Base-by-base conservation (phyloP, 2,888 invertebrate genomes). In the Polymixis lichenea region DNA sequence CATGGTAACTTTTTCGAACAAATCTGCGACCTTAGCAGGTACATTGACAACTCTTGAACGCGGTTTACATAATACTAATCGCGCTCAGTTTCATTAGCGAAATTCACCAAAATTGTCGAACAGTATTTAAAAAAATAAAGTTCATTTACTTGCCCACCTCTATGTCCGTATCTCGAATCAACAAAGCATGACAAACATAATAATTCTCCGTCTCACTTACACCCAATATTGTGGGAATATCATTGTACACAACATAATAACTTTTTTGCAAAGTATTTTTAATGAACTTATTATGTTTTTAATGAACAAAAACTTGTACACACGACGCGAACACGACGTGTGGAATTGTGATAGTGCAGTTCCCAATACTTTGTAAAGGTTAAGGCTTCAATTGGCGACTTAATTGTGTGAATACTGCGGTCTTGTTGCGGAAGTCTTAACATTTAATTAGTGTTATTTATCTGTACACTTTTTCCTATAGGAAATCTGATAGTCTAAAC, bases 101-200 rank as follows among this genome's bases (percentile, higher is more conserved):
- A 28, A 28, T 15, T 65, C 0, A 8, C 49, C 22, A 2, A 22
- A 49, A 13, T 19, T 25, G 5, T 15, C 15, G 22, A 28, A 22
- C 5, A 22, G 28, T 51, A 22, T 49, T 49, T 15, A 1, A 2
- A 66, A 22, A 66, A 65, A 28, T 38, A 49, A 66, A 22, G 66
- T 32, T 66, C 15, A n/a, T 51, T 32, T 25, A 77, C 65, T 68
- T 60, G 2, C n/a, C 11, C 43, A 64, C 25, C 89, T 53, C 85
- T 91, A 75, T 91, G 89, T 90, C 76, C 60, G 67, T 75, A 74
- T 77, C 80, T 78, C 75, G 78, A 89, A 88, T 80, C 88, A 91
- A 89, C 90, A 86, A 86, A 91, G 88, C 92, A 88, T 93, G 90
- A 92, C 90, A 89, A 88, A 89, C 87, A 89, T 83, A 88, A 89